Evolutionary conservation across 2,888 invertebrate species (phyloP).

Genomic region (Cheilosia urbana): DNA sequence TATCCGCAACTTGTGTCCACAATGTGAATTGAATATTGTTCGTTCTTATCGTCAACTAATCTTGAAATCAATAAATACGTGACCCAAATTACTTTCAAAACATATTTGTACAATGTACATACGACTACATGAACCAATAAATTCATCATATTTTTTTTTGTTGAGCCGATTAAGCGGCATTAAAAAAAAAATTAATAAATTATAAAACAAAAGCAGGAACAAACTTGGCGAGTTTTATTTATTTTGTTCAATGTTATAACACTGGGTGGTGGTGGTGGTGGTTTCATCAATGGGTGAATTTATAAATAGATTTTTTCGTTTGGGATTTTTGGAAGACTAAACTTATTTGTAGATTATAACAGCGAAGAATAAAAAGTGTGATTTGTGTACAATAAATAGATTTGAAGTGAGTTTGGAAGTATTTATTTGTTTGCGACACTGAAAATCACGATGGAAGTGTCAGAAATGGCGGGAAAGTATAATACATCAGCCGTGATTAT

Average conservation of each 20-base stretch:
- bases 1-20: slow-evolving; percentile 19
- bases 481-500: no score
- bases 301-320: no score
- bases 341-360: no score
- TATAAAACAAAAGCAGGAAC: not conserved
- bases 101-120: not conserved
- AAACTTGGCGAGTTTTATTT: not conserved
- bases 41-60: slow-evolving; percentile 50
- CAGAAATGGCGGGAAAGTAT: no score
- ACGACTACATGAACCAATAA: not conserved
- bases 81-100: slow-evolving; percentile 43
- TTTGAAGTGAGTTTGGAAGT: no score
- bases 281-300: no score
- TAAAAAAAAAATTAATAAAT: not conserved
- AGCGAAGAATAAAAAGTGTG: no score
- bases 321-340: no score
- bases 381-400: no score
- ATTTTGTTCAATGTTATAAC: not conserved
- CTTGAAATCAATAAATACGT: slow-evolving; percentile 55
- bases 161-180: slow-evolving; percentile 1
- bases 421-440: no score
- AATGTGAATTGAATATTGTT: not conserved
- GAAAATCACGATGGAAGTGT: no score
- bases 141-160: slow-evolving; percentile 18
- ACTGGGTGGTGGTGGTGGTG: not conserved